These are phyloP conservation scores for Orthonyx spaldingii DNA, from an alignment of 2,113 vertebrate species.

Conservation along the genomic window DNA sequence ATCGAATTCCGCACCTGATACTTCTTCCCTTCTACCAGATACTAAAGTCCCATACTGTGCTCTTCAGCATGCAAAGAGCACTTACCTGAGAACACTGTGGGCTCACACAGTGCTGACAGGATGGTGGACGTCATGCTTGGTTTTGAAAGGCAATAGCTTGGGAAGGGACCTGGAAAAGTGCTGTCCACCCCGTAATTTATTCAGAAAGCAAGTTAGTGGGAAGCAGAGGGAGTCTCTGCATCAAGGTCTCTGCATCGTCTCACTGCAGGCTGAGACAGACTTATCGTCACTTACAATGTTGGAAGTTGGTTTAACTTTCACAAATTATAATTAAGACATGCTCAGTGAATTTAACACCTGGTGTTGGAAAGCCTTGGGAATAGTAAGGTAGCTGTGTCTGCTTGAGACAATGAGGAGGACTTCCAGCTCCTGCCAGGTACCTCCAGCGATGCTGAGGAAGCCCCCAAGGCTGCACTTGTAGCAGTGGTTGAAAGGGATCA, in stretches of 20 bases:
- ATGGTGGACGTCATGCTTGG: background rate
- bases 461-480: background rate
- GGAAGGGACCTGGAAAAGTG: background rate
- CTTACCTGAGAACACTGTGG: background rate
- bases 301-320: background rate
- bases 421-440: background rate
- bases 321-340: background rate
- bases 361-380: background rate
- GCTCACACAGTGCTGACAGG: background rate
- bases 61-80: rapidly evolving
- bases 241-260: rapidly evolving
- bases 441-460: background rate
- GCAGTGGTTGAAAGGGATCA: background rate
- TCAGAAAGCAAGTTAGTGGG: background rate
- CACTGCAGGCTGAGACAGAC: background rate
- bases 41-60: background rate
- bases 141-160: background rate
- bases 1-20: constrained; percentile 5
- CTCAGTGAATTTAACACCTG: background rate
- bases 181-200: background rate
- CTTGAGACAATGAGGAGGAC: background rate
- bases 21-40: background rate
- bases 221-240: background rate
- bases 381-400: background rate
- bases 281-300: background rate